phyloP scores from a whole-genome alignment of 2,888 invertebrate species.

The Tachina lurida region DNA sequence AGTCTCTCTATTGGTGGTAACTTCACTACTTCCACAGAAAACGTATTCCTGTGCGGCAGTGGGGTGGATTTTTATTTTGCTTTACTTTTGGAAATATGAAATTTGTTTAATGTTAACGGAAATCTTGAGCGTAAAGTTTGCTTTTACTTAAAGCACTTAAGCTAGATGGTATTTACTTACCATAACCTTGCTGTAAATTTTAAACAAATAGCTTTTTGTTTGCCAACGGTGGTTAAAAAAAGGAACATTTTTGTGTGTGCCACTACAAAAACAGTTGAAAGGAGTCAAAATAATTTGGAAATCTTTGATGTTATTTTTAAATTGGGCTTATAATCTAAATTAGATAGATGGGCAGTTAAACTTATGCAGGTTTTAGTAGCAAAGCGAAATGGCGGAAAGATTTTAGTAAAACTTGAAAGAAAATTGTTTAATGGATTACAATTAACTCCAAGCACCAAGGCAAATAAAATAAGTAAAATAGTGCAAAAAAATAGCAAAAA shows the following conservation, averaged over 20 bases:
- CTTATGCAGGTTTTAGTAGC: too few species aligned
- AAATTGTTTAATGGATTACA: too few species aligned
- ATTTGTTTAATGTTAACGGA: conserved; percentile 66
- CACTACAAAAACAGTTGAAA: not conserved
- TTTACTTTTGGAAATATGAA: conserved; percentile 46
- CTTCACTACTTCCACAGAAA: conserved; percentile 29
- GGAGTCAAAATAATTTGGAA: too few species aligned
- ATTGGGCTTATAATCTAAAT: too few species aligned
- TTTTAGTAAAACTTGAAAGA: too few species aligned
- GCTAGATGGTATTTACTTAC: conserved; percentile 66
- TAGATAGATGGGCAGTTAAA: too few species aligned
- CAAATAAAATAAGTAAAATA: not conserved
- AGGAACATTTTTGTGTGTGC: not conserved
- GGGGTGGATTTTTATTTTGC: conserved; percentile 2
- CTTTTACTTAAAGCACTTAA: conserved; percentile 71
- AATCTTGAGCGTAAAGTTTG: conserved; percentile 71
- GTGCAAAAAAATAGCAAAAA: not conserved
- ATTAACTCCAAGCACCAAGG: too few species aligned
- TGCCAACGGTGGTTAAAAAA: conserved; percentile 28
- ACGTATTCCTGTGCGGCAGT: not conserved
- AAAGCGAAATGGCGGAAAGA: too few species aligned
- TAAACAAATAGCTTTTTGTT: conserved; percentile 44
- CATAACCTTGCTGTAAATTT: conserved; percentile 56
- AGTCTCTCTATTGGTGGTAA: conserved; percentile 34
- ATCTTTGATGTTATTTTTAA: too few species aligned